These are phyloP conservation scores for Globodera ellingtonae DNA, from an alignment of 1,140 invertebrate species.

Conservation along the genomic window DNA sequence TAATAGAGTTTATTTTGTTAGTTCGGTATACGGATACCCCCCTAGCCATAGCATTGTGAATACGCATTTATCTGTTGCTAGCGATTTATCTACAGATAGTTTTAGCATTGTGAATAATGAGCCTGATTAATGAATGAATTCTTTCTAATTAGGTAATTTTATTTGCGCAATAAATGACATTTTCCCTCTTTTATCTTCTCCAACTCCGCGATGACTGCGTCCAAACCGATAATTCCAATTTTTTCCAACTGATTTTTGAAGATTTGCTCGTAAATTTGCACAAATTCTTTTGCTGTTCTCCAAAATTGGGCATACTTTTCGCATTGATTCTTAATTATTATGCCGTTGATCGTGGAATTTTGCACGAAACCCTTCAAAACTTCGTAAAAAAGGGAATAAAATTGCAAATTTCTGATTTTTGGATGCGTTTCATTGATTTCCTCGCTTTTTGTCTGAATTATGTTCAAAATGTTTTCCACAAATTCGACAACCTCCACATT, in stretches of 20 bases:
- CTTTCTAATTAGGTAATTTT: no score
- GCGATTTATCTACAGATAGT: no score
- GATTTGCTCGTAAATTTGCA: neutral
- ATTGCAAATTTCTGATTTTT: neutral
- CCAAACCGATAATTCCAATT: neutral
- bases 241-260: slow-evolving; percentile 1
- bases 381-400: neutral
- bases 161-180: neutral
- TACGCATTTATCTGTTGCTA: no score
- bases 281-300: neutral
- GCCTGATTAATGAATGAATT: no score
- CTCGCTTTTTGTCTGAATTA: neutral
- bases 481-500: neutral
- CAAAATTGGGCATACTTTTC: neutral
- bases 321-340: neutral
- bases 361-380: neutral
- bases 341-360: neutral
- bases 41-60: no score
- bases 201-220: neutral
- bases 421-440: neutral
- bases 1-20: no score
- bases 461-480: neutral
- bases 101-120: no score
- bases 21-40: no score
- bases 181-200: neutral